Evolutionary conservation across 2,113 vertebrate genomes (phyloP).

Genomic region (Myrmecobius fasciatus): DNA sequence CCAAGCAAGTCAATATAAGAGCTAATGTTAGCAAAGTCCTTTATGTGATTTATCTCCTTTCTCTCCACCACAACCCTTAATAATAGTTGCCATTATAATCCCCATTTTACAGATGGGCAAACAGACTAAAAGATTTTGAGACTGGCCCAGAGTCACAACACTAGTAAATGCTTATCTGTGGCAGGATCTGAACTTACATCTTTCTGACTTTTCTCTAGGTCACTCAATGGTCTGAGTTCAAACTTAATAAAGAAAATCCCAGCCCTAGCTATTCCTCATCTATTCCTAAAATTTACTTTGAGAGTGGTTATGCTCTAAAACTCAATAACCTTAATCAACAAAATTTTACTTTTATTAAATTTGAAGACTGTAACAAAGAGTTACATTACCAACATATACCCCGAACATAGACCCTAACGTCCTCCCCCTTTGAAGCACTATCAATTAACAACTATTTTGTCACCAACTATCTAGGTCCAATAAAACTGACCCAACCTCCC

Average conservation of each 20-base stretch:
- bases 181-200: background rate
- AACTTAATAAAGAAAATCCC: background rate
- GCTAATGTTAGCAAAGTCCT: background rate
- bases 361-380: background rate
- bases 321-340: slow-evolving; percentile 12
- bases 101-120: background rate
- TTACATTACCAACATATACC: slow-evolving; percentile 42
- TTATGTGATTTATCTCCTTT: background rate
- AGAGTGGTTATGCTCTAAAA: background rate
- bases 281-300: background rate
- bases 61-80: background rate
- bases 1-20: background rate
- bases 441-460: background rate
- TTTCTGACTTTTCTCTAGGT: background rate
- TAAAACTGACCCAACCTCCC: slow-evolving; percentile 31
- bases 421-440: background rate
- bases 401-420: background rate
- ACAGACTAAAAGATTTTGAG: background rate
- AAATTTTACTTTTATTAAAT: slow-evolving; percentile 33
- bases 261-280: slow-evolving; percentile 4
- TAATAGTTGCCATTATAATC: background rate
- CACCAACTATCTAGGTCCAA: slow-evolving; percentile 17
- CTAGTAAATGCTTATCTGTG: background rate
- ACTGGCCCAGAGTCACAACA: background rate
- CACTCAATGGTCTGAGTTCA: background rate